Base-by-base conservation (phyloP, 2,888 invertebrate genomes). In the Tillus elongatus region DNA sequence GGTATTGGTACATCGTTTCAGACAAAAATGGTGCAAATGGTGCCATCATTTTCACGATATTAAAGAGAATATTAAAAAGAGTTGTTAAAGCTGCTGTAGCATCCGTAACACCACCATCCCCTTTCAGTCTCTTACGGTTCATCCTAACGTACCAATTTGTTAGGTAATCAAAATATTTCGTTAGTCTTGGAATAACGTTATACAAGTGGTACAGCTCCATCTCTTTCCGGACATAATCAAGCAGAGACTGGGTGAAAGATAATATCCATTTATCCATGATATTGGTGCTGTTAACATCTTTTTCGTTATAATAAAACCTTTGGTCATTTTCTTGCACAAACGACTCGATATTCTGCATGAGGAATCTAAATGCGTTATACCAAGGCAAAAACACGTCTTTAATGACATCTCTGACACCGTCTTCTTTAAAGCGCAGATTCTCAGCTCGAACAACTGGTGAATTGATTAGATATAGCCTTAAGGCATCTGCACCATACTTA, bases 111-210 rank as follows among this genome's bases (percentile, higher is more conserved):
- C 90, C 89, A 45, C 72, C 73, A 57, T 95, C 93, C 27, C 96
- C 96, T 71, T 96, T 97, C 42, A 98, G 76, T 35, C 98, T 75
- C 53, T 82, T 86, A 38, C 98, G 77, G 64, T 98, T 98, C 80
- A 98, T 86, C 44, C 97, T 74, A 15, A 98, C 93, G 63, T 97
- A 98, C 95, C 96, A 96, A 64, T 99, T 99, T 15, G 97, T 98
- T 2, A 98, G 74, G 59, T 96, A 89, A 58, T 97, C 96, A 47
- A 98, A 91, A 64, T 92, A 98, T 61, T 93, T 92, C 0, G 96
- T 85, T 28, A 99, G 69, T 36, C 83, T 73, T 0, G 96, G 95
- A 6, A 96, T 84, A 6, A 98, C 98, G 1, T 95, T 96, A 60
- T 96, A 98, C 36, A 98, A 69, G 37, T 87, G 79, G 62, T 97